A percentile compares a stretch with the other conserved stretches of the same genome.
Evolutionary conservation across 2,888 invertebrate genomes (phyloP).

Genomic region (Odontomyia ornata): DNA sequence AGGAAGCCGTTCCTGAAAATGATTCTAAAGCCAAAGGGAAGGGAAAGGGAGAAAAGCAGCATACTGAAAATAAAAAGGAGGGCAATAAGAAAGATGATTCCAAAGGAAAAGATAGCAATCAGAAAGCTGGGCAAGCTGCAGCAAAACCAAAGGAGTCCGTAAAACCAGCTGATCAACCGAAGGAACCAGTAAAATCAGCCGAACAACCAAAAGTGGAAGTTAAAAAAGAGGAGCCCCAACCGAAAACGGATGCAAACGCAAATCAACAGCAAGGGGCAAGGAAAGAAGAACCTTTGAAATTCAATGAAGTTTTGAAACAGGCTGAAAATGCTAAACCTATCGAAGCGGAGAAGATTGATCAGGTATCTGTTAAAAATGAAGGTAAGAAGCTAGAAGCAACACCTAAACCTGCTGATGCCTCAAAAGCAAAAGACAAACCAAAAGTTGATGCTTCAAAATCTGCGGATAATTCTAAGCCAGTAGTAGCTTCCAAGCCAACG

Average conservation of each 20-base stretch:
- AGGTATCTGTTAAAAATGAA: conserved; percentile 69
- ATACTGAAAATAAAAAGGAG: conserved; percentile 34
- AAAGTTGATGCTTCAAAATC: not conserved
- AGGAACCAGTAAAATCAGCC: conserved; percentile 92
- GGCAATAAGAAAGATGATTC: conserved; percentile 12
- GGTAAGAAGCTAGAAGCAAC: conserved; percentile 63
- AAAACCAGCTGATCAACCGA: conserved; percentile 93
- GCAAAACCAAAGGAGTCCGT: conserved; percentile 47
- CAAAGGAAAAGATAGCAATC: not conserved
- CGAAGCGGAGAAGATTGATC: not conserved
- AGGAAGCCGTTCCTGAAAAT: no score
- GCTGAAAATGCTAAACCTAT: conserved; percentile 71
- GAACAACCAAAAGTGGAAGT: no score
- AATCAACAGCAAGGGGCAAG: conserved; percentile 76
- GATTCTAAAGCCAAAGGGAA: no score
- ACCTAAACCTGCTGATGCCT: conserved; percentile 76
- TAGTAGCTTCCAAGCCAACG: not conserved
- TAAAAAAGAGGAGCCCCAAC: no score
- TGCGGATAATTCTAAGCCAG: not conserved
- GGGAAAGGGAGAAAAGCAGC: not conserved
- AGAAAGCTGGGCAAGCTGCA: conserved; percentile 41
- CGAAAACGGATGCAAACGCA: no score
- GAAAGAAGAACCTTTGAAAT: conserved; percentile 27
- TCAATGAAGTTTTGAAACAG: not conserved
- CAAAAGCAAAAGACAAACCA: not conserved